A percentile compares a stretch with the other conserved stretches of the same genome.
Evolutionary conservation across 2,113 vertebrate genomes (phyloP).

Genomic region (Aptenodytes forsteri): DNA sequence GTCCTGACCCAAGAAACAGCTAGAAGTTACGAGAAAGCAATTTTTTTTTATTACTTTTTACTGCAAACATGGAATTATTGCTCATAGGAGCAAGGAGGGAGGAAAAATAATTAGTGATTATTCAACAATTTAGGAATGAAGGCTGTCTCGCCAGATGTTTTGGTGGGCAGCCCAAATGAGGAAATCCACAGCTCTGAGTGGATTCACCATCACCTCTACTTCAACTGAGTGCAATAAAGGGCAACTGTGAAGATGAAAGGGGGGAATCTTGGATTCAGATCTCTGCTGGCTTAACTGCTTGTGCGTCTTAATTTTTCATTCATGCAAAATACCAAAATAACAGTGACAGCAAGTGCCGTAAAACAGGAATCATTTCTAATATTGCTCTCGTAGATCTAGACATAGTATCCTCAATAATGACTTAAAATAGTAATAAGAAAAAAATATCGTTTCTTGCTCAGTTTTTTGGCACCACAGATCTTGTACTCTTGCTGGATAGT

Average conservation of each 20-base stretch:
- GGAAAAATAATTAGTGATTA: neutral
- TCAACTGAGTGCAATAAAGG: neutral
- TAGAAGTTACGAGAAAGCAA: neutral
- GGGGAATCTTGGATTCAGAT: neutral
- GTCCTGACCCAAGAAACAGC: neutral
- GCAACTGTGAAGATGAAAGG: neutral
- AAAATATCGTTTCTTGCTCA: neutral
- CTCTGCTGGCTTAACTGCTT: accelerated
- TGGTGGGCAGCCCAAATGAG: neutral
- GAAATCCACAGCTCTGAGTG: neutral
- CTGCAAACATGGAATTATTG: neutral
- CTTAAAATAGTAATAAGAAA: neutral
- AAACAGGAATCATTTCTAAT: neutral
- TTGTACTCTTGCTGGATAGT: neutral
- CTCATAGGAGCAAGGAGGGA: neutral
- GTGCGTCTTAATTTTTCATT: neutral
- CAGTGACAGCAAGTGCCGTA: neutral
- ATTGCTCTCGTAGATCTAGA: accelerated
- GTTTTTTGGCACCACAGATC: neutral
- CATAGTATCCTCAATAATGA: neutral
- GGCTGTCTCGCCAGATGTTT: neutral
- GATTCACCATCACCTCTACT: neutral
- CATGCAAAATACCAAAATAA: neutral
- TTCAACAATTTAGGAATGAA: neutral
- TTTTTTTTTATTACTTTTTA: neutral